Conservation (phyloP, 2,113 vertebrate species). For the Pampusana beccarii region DNA sequence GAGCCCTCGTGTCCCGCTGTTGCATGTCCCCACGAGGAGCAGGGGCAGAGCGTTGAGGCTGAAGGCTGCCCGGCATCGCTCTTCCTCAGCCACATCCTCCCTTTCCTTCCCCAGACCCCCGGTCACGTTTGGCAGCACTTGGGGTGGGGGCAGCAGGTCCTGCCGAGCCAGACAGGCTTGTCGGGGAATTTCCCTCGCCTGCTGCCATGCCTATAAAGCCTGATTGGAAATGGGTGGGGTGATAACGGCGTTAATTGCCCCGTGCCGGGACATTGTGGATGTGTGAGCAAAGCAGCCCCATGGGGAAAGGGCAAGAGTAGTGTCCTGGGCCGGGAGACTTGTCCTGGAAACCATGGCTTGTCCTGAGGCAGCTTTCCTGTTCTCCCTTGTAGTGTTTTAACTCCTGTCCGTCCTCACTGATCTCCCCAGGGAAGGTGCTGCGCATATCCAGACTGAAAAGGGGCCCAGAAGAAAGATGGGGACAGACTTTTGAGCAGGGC, state of each 20-base stretch:
- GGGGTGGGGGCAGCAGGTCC: background rate
- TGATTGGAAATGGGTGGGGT: background rate
- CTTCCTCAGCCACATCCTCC: background rate
- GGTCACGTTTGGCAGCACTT: background rate
- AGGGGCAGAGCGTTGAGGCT: accelerated
- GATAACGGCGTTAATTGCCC: background rate
- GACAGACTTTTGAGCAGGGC: no score
- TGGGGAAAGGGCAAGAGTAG: background rate
- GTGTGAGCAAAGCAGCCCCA: background rate
- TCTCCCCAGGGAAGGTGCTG: background rate
- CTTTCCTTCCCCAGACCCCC: background rate
- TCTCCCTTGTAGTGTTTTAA: background rate
- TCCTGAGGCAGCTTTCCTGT: background rate
- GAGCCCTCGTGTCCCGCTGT: background rate
- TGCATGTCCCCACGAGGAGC: background rate
- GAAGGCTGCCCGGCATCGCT: background rate
- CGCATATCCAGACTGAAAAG: no score
- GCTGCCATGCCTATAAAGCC: background rate
- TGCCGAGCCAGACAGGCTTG: background rate
- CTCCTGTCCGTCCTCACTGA: background rate
- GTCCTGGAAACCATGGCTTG: no score
- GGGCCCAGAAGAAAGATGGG: no score
- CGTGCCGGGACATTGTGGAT: background rate
- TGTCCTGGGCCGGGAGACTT: background rate
- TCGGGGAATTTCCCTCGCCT: background rate